A percentile compares a stretch with the other conserved stretches of the same genome.
phyloP scores from a whole-genome alignment of 2,797 vertebrate species.

The Xyrichtys novacula region DNA sequence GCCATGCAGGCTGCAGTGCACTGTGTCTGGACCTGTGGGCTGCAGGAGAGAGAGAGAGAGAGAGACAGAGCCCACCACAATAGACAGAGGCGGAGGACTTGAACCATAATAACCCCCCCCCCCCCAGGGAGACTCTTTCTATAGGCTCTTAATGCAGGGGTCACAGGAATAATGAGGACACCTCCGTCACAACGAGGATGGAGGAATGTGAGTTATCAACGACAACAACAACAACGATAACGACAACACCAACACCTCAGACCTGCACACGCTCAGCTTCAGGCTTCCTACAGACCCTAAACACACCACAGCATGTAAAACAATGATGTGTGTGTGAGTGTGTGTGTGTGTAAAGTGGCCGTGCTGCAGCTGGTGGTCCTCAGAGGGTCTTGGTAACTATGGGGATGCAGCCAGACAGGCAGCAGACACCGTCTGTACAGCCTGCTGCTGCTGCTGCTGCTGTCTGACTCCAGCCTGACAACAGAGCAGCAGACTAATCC shows the following conservation, averaged over 20 bases:
- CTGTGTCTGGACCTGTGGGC: constrained; percentile 70
- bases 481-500: constrained; percentile 41
- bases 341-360: constrained; percentile 34
- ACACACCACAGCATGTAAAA: not conserved
- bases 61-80: constrained; percentile 68
- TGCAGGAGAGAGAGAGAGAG: constrained; percentile 28
- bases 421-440: constrained; percentile 62
- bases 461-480: constrained; percentile 52
- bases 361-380: constrained; percentile 40
- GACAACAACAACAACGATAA: constrained; percentile 32
- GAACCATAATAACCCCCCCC: constrained; percentile 72
- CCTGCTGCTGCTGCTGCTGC: constrained; percentile 40
- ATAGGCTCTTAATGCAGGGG: constrained; percentile 47
- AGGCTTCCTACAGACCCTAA: constrained; percentile 32
- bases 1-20: constrained; percentile 77
- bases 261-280: not conserved
- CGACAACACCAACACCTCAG: constrained; percentile 25
- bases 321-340: not conserved
- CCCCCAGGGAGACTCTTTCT: constrained; percentile 59
- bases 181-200: constrained; percentile 50
- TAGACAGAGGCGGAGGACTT: constrained; percentile 60
- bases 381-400: constrained; percentile 63
- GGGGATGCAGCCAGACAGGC: constrained; percentile 75
- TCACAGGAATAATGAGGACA: constrained; percentile 61
- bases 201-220: constrained; percentile 62